Evolutionary conservation across 2,888 invertebrate species (phyloP).

Genomic region (Silvanus unidentatus): DNA sequence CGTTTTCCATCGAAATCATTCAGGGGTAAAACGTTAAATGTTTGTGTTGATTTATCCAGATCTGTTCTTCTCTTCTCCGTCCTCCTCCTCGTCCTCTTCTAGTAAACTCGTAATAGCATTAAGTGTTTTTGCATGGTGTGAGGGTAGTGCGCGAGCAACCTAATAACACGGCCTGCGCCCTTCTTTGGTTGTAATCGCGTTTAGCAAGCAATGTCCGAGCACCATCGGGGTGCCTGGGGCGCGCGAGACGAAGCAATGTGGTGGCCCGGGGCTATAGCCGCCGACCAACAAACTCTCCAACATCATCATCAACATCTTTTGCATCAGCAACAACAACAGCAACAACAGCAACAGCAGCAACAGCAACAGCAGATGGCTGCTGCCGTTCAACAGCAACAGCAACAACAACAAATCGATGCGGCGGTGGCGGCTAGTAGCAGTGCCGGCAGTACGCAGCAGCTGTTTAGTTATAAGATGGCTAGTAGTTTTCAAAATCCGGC

Average conservation of each 20-base stretch:
- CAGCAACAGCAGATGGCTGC: constrained; percentile 37
- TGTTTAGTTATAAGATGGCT: constrained; percentile 82
- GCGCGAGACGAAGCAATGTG: constrained; percentile 57
- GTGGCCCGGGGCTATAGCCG: constrained; percentile 54
- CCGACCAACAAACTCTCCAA: constrained; percentile 44
- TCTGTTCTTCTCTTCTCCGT: no score
- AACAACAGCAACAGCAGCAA: constrained; percentile 37
- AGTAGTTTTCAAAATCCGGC: constrained; percentile 72
- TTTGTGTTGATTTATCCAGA: no score
- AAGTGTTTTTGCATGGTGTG: constrained; percentile 21
- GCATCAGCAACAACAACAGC: constrained; percentile 37
- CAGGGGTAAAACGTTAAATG: no score
- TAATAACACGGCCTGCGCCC: constrained; percentile 5
- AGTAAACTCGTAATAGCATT: constrained; percentile 12
- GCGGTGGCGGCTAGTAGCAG: constrained; percentile 54
- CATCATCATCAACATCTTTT: constrained; percentile 35
- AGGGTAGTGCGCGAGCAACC: constrained; percentile 24
- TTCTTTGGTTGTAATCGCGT: constrained; percentile 4
- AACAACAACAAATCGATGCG: constrained; percentile 46
- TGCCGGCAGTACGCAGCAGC: constrained; percentile 61
- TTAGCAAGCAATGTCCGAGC: constrained; percentile 53
- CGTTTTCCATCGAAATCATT: no score
- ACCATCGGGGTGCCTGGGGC: constrained; percentile 60
- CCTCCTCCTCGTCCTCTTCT: no score
- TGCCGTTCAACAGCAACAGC: constrained; percentile 39